Evolutionary conservation across 2,888 invertebrate species (phyloP), one percentile per base, ranked within the genome.

Genomic region (Tenthredo scrophulariae): DNA sequence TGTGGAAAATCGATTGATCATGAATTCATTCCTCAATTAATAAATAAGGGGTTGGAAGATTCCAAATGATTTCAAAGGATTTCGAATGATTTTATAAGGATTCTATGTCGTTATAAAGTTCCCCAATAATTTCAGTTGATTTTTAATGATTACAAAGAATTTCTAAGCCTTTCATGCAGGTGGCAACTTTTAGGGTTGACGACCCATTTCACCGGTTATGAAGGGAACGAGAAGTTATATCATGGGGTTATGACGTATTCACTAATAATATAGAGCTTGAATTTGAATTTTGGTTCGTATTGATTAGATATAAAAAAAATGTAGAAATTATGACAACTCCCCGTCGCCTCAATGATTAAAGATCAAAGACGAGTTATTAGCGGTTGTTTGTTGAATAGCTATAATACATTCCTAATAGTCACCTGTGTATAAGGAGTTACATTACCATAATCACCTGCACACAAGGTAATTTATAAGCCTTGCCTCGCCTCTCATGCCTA

Each of bases 401-500:
- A 62, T 80, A 40, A 58, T 62, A 33, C 37, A 22, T 22, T 62
- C 80, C 62, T 80, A 62, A 40, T 80, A 62, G 22, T 62, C 22
- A 15, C 58, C 26, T 80, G 15, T 80, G 58, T 62, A 40, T 62
- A 62, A 80, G 26, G 80, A 65, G 83, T 83, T 29, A 83, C 83
- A 83, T 83, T 83, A 67, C 46, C 83, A 83, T 67, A 83, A 83
- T 83, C 67, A 70, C 83, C 67, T 83, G 67, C 83, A 83, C 46
- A 70, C 83, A 70, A 67, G 26, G 50, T 83, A 70, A 80, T 80
- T 80, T 80, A 80, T 50, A 80, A 80, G 80, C 58, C 80, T 62
- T 46, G n/a, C 54, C 33, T 54, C 50, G 29, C 54, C 54, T 54
- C 77, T 18, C n/a, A n/a, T 18, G 58, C 62, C 50, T n/a, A 40